Percentiles rank a stretch among this genome's conserved stretches.
These are phyloP conservation scores for Anarrhichthys ocellatus DNA, from an alignment of 2,113 vertebrate species.

Conservation along the genomic window DNA sequence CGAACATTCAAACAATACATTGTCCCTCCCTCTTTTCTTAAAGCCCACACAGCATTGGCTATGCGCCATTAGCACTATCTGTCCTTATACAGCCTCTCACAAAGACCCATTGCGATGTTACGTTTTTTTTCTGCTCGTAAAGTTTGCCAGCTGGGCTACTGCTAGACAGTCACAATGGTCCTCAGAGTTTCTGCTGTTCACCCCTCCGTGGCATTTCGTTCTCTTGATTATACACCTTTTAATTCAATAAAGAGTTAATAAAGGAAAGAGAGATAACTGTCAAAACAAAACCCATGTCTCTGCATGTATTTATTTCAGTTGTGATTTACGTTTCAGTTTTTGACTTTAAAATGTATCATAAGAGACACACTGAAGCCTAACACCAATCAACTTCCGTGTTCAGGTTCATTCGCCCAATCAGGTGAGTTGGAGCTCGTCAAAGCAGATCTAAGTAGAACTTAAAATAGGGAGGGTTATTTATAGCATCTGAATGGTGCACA, in stretches of 20 bases:
- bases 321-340: not conserved
- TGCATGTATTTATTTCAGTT: too few species aligned
- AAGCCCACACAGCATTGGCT: too few species aligned
- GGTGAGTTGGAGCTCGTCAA: conserved; percentile 18
- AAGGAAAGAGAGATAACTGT: not conserved
- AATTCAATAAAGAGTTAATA: not conserved
- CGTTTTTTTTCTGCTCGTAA: not conserved
- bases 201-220: too few species aligned
- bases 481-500: conserved; percentile 37
- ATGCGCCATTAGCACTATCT: not conserved
- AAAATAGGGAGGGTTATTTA: conserved; percentile 41
- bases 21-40: too few species aligned
- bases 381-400: not conserved
- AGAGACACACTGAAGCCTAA: not conserved
- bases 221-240: not conserved
- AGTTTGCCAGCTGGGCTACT: not conserved
- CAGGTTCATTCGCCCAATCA: not conserved
- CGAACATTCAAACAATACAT: too few species aligned
- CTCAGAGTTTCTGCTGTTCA: too few species aligned
- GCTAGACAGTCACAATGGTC: too few species aligned
- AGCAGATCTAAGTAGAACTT: conserved; percentile 18
- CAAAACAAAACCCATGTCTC: not conserved
- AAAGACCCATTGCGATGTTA: not conserved
- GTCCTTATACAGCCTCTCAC: not conserved
- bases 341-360: not conserved